Evolutionary conservation across 1,140 invertebrate genomes (phyloP).

Genomic region (Dolichoris vasculosae): DNA sequence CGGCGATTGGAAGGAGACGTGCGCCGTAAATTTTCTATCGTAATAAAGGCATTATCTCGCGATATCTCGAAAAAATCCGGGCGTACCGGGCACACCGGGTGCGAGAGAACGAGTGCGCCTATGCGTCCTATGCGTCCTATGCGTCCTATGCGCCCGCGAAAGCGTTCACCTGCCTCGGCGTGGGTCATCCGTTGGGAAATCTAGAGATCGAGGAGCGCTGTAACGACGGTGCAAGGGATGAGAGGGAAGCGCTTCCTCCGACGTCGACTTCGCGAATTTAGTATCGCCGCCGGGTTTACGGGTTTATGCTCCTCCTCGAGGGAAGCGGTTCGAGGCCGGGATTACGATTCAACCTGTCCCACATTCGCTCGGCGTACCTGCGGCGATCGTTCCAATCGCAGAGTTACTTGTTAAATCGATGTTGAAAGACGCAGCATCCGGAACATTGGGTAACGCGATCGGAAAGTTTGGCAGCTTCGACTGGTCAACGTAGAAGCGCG

Average conservation of each 20-base stretch:
- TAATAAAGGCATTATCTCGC: conserved; percentile 66
- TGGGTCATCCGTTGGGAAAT: background rate
- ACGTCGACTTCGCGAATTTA: conserved; percentile 9
- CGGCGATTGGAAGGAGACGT: background rate
- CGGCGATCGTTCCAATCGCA: too few species aligned
- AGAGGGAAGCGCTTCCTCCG: background rate
- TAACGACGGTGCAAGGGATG: background rate
- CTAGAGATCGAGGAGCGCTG: background rate
- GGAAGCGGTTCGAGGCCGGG: conserved; percentile 1
- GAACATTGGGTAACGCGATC: too few species aligned
- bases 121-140: too few species aligned
- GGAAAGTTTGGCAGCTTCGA: too few species aligned
- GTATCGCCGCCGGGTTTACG: background rate
- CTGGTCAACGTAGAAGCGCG: too few species aligned
- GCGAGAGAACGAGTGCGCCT: conserved; percentile 26
- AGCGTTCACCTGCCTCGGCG: background rate
- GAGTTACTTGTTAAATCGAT: too few species aligned
- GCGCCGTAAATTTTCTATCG: conserved; percentile 63
- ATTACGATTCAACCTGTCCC: background rate
- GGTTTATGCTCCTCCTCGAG: background rate
- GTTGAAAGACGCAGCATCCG: too few species aligned
- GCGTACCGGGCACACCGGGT: too few species aligned
- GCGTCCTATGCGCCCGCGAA: conserved; percentile 17
- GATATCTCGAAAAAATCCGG: conserved; percentile 44
- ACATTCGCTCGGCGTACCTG: conserved; percentile 18